Evolutionary conservation across 2,888 invertebrate genomes (phyloP).

Genomic region (Homarus gammarus): DNA sequence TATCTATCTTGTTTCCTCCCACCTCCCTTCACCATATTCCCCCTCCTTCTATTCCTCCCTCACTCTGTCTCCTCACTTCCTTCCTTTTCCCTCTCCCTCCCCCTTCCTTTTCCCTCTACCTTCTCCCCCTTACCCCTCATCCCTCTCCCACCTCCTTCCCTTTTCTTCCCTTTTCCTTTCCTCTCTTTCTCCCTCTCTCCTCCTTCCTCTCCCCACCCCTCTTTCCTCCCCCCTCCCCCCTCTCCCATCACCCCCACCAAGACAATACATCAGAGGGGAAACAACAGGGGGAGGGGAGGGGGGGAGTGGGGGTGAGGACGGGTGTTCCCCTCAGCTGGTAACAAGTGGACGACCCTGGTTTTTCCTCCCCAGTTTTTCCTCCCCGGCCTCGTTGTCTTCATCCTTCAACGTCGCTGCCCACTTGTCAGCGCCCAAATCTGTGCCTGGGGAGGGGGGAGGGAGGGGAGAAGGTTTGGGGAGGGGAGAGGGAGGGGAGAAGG

Average conservation of each 20-base stretch:
- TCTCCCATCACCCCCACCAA: background rate
- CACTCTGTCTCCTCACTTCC: background rate
- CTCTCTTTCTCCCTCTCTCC: background rate
- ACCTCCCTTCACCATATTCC: too few species aligned
- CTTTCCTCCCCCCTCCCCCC: conserved; percentile 5
- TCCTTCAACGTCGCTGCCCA: conserved; percentile 41
- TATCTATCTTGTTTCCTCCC: too few species aligned
- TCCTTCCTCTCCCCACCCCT: background rate
- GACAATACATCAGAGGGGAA: conserved; percentile 26
- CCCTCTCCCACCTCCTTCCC: background rate
- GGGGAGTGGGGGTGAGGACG: background rate
- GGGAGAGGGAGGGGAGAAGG: too few species aligned
- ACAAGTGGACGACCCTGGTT: conserved; percentile 22
- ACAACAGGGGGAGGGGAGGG: background rate
- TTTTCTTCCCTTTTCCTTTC: background rate
- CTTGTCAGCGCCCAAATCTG: conserved; percentile 15
- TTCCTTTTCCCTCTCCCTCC: background rate
- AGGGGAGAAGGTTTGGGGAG: too few species aligned
- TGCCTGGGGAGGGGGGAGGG: too few species aligned
- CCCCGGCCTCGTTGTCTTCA: conserved; percentile 29
- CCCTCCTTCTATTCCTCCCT: conserved; percentile 15
- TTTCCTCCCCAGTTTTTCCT: background rate
- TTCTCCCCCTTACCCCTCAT: background rate
- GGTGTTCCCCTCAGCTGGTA: conserved; percentile 19
- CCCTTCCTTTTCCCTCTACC: background rate